Conservation (phyloP, 2,888 invertebrate genomes). For the Aphelenchoides bicaudatus region DNA sequence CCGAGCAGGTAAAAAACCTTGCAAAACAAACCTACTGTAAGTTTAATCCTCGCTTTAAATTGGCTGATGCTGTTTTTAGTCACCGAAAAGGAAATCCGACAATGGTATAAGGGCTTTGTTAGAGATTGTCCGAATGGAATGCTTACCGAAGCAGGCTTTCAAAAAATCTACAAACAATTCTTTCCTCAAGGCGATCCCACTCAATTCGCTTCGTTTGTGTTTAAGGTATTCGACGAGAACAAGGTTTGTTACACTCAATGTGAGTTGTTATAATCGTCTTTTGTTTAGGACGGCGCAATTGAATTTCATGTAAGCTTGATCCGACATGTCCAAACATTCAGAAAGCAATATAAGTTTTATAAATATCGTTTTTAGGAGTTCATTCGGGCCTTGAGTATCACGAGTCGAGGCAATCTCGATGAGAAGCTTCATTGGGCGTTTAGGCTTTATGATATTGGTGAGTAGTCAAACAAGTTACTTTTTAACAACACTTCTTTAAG, state of each 20-base stretch:
- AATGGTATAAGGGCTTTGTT: conserved; percentile 83
- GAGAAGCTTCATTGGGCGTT: conserved; percentile 90
- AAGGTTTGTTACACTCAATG: conserved; percentile 73
- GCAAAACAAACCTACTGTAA: conserved; percentile 90
- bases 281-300: conserved; percentile 86
- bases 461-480: conserved; percentile 1
- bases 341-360: too few relatives aligned
- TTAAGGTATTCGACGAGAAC: conserved; percentile 97
- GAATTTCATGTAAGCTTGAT: too few relatives aligned
- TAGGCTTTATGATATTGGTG: conserved; percentile 5
- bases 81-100: conserved; percentile 64
- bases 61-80: conserved; percentile 49
- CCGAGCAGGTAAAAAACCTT: conserved; percentile 85
- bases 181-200: conserved; percentile 98
- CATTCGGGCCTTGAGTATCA: conserved; percentile 93
- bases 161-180: conserved; percentile 98
- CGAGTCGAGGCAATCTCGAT: conserved; percentile 94
- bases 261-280: background rate
- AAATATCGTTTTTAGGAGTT: too few relatives aligned
- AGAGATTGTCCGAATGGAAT: conserved; percentile 93
- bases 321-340: too few relatives aligned
- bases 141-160: conserved; percentile 93
- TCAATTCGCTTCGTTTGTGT: conserved; percentile 94
- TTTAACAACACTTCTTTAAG: conserved; percentile 73
- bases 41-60: conserved; percentile 59